Evolutionary conservation across 2,888 invertebrate genomes (phyloP), one percentile per base, ranked within the genome.

Genomic region (Hydrotaea cyrtoneurina): DNA sequence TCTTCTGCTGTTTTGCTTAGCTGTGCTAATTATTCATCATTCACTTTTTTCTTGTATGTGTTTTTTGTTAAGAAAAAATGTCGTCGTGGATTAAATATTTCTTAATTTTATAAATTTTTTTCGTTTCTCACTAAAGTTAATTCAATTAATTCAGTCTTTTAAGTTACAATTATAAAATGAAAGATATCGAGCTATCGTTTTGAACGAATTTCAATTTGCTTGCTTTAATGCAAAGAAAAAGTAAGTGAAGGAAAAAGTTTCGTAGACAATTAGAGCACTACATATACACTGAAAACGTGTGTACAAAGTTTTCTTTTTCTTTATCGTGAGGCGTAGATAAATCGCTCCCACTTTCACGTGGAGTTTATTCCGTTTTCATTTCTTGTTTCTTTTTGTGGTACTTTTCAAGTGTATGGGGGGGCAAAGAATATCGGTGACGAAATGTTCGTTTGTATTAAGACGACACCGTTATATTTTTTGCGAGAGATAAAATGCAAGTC

Each of bases 101-200:
- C 46, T 62, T 75, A 74, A 69, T 74, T 39, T 74, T 81, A 76
- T 4, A 46, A 69, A 73, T 53, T 50, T 83, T 76, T 66, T 77
- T 50, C 46, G 55, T 81, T 79, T 69, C 46, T 62, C 69, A 66
- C 46, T 69, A 69, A 69, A 69, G 77, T 78, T 80, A 81, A 81
- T 81, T 84, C 76, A 79, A 84, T 85, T 82, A 85, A 79, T 82
- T 85, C 84, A 85, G 81, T 85, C 84, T 85, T 81, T 84, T 69
- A 62, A 69, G 78, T 85, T 85, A 74, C 81, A 85, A 79, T 39
- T 66, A 77, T 73, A 31, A 75, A 80, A 71, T 53, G 66, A 78
- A 76, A 82, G n/a, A 39, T n/a, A 46, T 23, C 69, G 23, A 46
- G 8, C 1, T 39, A 72, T 78, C 72, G 59, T 78, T 78, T 78